phyloP scores from a whole-genome alignment of 2,113 vertebrate genomes.

The Leptobrachium ailaonicum region DNA sequence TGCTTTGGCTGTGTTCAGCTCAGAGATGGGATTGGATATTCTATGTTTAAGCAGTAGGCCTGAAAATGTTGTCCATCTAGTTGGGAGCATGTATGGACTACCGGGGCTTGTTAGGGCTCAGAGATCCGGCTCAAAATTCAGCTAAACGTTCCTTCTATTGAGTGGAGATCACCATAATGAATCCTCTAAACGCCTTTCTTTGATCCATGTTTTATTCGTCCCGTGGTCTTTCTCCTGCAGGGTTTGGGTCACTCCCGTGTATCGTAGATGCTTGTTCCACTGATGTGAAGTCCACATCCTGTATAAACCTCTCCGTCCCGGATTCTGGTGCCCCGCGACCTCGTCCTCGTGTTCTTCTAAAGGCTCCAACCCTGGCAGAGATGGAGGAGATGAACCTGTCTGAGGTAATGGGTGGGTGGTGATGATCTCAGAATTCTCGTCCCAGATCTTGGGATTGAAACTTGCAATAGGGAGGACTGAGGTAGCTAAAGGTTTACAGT shows the following conservation, averaged over 20 bases:
- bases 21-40: too few species aligned
- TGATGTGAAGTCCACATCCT: slow-evolving; percentile 81
- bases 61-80: too few species aligned
- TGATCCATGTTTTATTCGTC: too few species aligned
- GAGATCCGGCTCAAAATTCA: too few species aligned
- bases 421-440: neutral
- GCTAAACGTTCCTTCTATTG: too few species aligned
- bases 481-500: neutral
- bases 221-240: slow-evolving; percentile 43
- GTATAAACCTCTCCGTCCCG: slow-evolving; percentile 78
- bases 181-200: too few species aligned
- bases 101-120: neutral
- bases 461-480: neutral
- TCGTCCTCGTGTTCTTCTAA: slow-evolving; percentile 82
- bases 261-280: slow-evolving; percentile 75
- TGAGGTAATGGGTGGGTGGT: slow-evolving; percentile 68
- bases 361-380: slow-evolving; percentile 90
- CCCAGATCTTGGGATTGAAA: neutral
- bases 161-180: too few species aligned
- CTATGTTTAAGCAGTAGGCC: too few species aligned
- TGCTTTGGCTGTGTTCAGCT: too few species aligned
- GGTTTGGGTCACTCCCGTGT: slow-evolving; percentile 90
- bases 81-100: too few species aligned
- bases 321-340: slow-evolving; percentile 51
- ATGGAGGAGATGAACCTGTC: slow-evolving; percentile 96